phyloP scores from a whole-genome alignment of 2,797 vertebrate species.

The Coregonus suidteri region DNA sequence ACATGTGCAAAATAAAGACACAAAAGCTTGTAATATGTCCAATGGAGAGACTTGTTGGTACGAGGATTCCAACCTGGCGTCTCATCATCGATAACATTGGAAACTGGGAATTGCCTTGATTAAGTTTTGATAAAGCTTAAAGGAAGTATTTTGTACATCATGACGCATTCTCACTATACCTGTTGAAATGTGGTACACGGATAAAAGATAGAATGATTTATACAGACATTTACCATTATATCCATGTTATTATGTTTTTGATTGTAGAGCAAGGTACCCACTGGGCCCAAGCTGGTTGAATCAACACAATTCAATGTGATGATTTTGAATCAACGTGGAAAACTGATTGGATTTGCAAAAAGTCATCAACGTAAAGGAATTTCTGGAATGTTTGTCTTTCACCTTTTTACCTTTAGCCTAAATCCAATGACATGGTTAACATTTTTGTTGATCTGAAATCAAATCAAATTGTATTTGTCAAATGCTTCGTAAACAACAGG shows the following conservation, averaged over 20 bases:
- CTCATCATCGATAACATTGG: slow-evolving; percentile 31
- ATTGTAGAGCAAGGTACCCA: neutral
- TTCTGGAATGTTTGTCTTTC: no score
- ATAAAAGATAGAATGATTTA: neutral
- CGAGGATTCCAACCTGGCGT: slow-evolving; percentile 33
- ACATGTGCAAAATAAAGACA: no score
- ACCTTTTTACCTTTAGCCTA: no score
- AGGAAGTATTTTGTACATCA: slow-evolving; percentile 12
- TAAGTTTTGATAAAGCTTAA: slow-evolving; percentile 30
- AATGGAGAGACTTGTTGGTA: slow-evolving; percentile 21
- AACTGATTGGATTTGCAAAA: no score
- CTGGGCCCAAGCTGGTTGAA: no score
- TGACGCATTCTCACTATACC: slow-evolving; percentile 27
- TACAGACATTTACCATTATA: slow-evolving; percentile 2
- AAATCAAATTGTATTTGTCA: no score
- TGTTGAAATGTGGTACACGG: slow-evolving; percentile 17
- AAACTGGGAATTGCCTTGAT: slow-evolving; percentile 10
- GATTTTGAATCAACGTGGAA: no score
- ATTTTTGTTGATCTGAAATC: no score
- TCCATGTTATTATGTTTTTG: neutral
- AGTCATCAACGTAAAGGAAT: no score
- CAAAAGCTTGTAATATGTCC: neutral
- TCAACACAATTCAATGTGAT: no score
- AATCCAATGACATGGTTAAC: no score
- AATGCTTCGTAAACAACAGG: no score